Evolutionary conservation across 2,113 vertebrate genomes (phyloP).

Genomic region (Ibidorhyncha struthersii): DNA sequence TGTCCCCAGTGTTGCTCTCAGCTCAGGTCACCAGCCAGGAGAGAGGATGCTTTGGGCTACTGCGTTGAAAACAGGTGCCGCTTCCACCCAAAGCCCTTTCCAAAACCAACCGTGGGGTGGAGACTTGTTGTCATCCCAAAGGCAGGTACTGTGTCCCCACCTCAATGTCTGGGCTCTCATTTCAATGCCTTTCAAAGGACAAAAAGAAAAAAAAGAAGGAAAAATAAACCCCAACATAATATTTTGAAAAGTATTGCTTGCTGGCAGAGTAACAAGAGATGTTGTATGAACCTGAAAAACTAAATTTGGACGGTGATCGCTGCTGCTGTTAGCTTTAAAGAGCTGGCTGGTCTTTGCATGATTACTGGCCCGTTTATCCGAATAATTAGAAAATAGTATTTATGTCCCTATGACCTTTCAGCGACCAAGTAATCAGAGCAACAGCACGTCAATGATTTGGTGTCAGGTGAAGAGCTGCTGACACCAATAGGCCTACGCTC

Average conservation of each 20-base stretch:
- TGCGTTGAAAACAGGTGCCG: accelerated
- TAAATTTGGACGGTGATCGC: accelerated
- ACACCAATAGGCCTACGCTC: background rate
- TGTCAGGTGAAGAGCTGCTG: background rate
- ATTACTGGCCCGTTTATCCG: background rate
- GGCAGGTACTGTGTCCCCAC: background rate
- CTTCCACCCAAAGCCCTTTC: background rate
- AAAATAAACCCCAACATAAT: accelerated
- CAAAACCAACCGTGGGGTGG: background rate
- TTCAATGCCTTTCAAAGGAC: background rate
- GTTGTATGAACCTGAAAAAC: accelerated
- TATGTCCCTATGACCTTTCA: background rate
- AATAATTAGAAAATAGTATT: background rate
- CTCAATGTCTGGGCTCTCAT: background rate
- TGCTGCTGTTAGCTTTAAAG: background rate
- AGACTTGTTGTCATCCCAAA: background rate
- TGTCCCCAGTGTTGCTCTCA: background rate
- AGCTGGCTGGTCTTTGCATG: background rate
- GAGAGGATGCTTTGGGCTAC: background rate
- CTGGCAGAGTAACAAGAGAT: background rate
- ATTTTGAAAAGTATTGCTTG: background rate
- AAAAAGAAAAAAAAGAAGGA: too few relatives aligned
- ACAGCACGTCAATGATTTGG: background rate
- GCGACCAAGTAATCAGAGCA: slow-evolving; percentile 10
- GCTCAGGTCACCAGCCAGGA: background rate